Conservation (phyloP, 2,797 vertebrate genomes). For the Carcharodon carcharias region DNA sequence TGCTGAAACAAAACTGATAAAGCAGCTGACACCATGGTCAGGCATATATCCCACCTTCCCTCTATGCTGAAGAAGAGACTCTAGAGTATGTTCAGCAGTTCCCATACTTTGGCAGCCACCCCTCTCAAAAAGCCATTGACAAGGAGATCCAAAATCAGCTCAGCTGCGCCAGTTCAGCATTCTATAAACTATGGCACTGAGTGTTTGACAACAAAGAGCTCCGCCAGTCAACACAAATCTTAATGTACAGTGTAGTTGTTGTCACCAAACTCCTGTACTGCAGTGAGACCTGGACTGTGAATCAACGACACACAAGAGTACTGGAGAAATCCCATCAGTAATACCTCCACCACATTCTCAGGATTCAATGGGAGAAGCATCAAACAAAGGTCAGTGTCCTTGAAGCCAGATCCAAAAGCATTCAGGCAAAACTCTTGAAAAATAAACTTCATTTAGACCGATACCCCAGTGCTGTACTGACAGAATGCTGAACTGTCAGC, state of each 20-base stretch:
- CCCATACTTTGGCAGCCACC: not conserved
- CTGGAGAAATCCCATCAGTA: not conserved
- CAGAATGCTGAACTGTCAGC: not conserved
- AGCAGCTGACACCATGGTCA: not conserved
- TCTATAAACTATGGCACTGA: not conserved
- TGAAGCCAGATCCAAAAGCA: not conserved
- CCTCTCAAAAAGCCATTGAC: not conserved
- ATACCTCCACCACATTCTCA: not conserved
- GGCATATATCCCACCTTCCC: not conserved
- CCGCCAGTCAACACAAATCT: not conserved
- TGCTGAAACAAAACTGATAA: not conserved
- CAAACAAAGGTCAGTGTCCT: not conserved
- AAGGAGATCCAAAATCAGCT: not conserved
- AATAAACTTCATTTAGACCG: not conserved
- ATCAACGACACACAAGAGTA: not conserved
- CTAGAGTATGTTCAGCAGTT: not conserved
- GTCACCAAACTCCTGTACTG: not conserved
- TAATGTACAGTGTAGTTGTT: not conserved
- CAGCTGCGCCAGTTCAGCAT: not conserved
- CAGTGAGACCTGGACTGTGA: not conserved
- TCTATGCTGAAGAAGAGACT: not conserved
- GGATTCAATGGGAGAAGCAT: not conserved
- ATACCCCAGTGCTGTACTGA: not conserved
- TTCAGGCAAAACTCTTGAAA: not conserved
- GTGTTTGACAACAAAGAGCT: too few relatives aligned